These are phyloP conservation scores for Sympetrum striolatum DNA, from an alignment of 2,888 invertebrate species.

Conservation along the genomic window DNA sequence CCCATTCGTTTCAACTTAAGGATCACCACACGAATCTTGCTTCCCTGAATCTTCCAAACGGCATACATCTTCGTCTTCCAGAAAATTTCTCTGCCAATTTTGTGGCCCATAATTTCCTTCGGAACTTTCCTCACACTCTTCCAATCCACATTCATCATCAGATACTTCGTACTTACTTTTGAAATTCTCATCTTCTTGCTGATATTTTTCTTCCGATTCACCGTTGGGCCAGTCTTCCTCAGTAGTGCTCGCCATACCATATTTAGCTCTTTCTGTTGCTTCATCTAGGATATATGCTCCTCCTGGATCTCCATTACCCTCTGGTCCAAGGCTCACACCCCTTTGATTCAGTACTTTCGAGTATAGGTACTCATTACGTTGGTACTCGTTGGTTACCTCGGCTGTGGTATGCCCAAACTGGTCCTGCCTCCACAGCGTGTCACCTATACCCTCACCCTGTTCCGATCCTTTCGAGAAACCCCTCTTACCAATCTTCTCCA, in stretches of 20 bases:
- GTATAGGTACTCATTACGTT: too few species aligned
- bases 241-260: neutral
- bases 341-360: too few species aligned
- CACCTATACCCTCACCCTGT: neutral
- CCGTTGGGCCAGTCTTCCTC: neutral
- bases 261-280: neutral
- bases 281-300: neutral
- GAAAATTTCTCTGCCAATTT: neutral
- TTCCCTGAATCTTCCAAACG: neutral
- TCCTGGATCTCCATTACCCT: neutral
- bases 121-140: neutral
- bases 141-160: neutral
- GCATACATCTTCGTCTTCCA: neutral
- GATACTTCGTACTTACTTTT: neutral
- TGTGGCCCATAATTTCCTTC: neutral
- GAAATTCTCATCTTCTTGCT: neutral
- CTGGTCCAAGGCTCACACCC: neutral
- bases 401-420: too few species aligned
- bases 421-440: neutral
- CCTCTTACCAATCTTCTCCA: neutral
- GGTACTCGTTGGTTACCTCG: too few species aligned
- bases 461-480: neutral
- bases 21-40: neutral
- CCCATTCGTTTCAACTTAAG: neutral
- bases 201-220: neutral